Evolutionary conservation across 2,113 vertebrate species (phyloP).

Genomic region (Perca fluviatilis): DNA sequence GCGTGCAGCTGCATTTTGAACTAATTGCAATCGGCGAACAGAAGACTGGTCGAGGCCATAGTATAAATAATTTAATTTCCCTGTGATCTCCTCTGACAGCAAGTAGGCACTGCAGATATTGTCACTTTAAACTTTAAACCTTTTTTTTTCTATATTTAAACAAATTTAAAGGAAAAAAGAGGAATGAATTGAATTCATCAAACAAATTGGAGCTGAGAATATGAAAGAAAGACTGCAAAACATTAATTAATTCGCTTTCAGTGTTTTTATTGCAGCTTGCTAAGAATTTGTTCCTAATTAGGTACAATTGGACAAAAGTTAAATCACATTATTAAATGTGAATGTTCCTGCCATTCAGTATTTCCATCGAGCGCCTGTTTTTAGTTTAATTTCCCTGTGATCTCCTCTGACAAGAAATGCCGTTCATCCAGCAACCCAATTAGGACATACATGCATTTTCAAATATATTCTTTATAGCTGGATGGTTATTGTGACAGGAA

Average conservation of each 20-base stretch:
- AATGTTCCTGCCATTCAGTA: background rate
- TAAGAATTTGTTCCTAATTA: background rate
- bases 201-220: background rate
- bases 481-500: slow-evolving; percentile 54
- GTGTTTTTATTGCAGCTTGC: background rate
- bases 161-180: no score
- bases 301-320: background rate
- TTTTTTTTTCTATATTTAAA: no score
- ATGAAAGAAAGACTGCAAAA: background rate
- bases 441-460: slow-evolving; percentile 56
- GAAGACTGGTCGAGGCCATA: no score
- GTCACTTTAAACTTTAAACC: no score
- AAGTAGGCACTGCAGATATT: no score
- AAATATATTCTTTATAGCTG: slow-evolving; percentile 17
- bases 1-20: no score
- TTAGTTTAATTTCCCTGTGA: background rate
- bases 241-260: background rate
- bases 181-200: background rate
- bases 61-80: no score
- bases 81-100: no score
- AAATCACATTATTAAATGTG: background rate
- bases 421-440: slow-evolving; percentile 66
- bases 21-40: no score
- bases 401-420: background rate
- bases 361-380: background rate